Evolutionary conservation across 2,797 vertebrate species (phyloP).

Genomic region (Leontopithecus rosalia): DNA sequence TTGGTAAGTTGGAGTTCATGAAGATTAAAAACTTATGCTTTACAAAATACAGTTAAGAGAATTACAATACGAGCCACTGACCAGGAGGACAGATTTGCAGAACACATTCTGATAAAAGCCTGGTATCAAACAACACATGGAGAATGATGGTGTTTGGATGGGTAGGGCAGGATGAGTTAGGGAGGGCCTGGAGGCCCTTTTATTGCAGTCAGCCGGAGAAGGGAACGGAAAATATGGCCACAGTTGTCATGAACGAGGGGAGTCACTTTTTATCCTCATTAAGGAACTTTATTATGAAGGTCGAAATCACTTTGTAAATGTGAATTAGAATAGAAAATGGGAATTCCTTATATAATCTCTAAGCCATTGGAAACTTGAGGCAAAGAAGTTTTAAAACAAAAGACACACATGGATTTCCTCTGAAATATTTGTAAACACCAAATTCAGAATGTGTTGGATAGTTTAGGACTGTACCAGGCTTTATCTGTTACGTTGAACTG

Average conservation of each 20-base stretch:
- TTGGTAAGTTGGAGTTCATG: background rate
- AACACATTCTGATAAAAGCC: background rate
- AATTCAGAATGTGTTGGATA: background rate
- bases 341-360: background rate
- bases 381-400: background rate
- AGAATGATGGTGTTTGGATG: background rate
- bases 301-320: background rate
- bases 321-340: background rate
- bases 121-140: accelerated
- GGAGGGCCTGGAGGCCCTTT: background rate
- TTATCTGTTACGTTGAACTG: background rate
- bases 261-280: background rate
- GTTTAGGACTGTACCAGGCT: background rate
- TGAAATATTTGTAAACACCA: background rate
- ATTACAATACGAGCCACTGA: too few relatives aligned
- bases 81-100: too few relatives aligned
- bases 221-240: background rate
- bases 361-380: background rate
- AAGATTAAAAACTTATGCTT: background rate
- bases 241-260: background rate
- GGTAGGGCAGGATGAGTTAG: accelerated
- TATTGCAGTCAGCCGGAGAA: too few relatives aligned
- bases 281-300: background rate
- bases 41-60: too few relatives aligned
- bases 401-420: background rate